Conservation (phyloP, 2,888 invertebrate genomes). For the Lamellibrachia satsuma region DNA sequence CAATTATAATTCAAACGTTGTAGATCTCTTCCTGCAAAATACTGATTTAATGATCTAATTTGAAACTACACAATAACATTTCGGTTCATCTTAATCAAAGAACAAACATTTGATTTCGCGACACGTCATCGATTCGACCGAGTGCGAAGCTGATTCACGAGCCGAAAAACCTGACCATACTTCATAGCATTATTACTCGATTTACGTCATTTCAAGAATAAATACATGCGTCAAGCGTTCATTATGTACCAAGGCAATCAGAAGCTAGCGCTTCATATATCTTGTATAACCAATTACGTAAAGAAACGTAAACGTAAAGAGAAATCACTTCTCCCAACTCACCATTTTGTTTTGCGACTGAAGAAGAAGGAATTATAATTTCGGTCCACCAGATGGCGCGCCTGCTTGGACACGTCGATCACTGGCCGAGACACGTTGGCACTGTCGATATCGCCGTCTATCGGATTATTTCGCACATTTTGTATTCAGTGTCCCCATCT, state of each 20-base stretch:
- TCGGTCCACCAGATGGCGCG: neutral
- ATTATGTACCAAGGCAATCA: neutral
- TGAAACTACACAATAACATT: neutral
- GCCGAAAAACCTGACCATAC: neutral
- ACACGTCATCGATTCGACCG: constrained; percentile 10
- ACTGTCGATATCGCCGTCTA: neutral
- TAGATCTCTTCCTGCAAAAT: neutral
- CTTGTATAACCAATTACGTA: neutral
- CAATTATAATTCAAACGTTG: neutral
- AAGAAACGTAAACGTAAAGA: neutral
- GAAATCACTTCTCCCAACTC: neutral
- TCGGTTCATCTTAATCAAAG: neutral
- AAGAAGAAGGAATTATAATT: neutral
- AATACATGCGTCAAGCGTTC: neutral
- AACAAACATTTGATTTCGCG: neutral
- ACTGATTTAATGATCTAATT: neutral
- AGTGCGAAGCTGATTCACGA: neutral
- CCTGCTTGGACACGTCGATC: neutral
- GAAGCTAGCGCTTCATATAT: neutral
- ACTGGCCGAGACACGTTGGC: neutral
- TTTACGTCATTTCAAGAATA: neutral
- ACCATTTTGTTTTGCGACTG: constrained; percentile 5
- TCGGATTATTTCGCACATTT: neutral
- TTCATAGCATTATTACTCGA: neutral
- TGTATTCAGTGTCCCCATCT: neutral